These are phyloP conservation scores for Leuciscus waleckii DNA, from an alignment of 2,797 vertebrate species.

Conservation along the genomic window DNA sequence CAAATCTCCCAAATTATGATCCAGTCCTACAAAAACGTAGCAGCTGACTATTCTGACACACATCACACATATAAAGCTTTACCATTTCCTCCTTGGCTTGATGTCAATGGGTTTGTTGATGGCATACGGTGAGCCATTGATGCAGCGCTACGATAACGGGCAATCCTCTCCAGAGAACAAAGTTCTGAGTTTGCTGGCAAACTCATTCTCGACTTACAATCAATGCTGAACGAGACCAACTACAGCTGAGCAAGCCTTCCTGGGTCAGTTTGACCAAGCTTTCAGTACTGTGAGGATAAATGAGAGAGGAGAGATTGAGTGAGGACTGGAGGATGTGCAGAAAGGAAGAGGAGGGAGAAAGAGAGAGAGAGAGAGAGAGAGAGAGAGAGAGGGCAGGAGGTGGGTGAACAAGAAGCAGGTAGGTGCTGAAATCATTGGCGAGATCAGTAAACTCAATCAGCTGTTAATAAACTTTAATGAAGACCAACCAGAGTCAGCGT, in stretches of 20 bases:
- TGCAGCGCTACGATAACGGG: slow-evolving; percentile 86
- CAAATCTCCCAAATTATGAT: not conserved
- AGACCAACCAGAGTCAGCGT: slow-evolving; percentile 11
- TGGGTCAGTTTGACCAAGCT: slow-evolving; percentile 39
- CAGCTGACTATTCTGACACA: not conserved
- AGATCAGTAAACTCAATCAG: slow-evolving; percentile 44
- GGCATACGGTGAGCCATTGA: slow-evolving; percentile 88
- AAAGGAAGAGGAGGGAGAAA: slow-evolving; percentile 16
- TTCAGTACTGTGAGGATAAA: slow-evolving; percentile 31
- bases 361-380: slow-evolving; percentile 38
- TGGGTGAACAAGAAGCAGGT: slow-evolving; percentile 45
- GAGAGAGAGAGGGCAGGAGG: slow-evolving; percentile 25
- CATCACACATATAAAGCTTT: slow-evolving; percentile 68
- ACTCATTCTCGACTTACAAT: slow-evolving; percentile 80
- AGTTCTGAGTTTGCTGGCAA: slow-evolving; percentile 88
- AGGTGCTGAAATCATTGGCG: slow-evolving; percentile 27
- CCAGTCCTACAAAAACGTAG: not conserved
- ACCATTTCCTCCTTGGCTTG: slow-evolving; percentile 90
- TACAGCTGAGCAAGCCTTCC: slow-evolving; percentile 27
- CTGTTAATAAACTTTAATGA: slow-evolving; percentile 50
- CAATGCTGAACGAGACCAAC: slow-evolving; percentile 10
- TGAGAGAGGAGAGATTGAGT: slow-evolving; percentile 22
- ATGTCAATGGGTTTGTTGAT: slow-evolving; percentile 97
- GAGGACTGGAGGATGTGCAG: slow-evolving; percentile 4
- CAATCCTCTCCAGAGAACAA: slow-evolving; percentile 85